These are phyloP conservation scores for Leucoraja erinaceus DNA, from an alignment of 2,113 vertebrate species.

Conservation along the genomic window DNA sequence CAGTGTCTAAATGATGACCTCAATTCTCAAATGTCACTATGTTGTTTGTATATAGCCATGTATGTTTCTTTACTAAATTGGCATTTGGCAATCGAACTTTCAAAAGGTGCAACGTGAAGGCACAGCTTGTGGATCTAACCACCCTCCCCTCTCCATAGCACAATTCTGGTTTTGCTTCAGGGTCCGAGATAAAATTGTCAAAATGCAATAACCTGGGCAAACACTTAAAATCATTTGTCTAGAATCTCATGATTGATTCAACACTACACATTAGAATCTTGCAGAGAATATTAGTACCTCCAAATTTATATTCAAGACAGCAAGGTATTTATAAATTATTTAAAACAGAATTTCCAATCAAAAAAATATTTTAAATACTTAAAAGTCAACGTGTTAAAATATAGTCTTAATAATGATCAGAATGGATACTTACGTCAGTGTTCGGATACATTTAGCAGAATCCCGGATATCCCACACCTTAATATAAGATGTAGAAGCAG, in stretches of 20 bases:
- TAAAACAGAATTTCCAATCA: background rate
- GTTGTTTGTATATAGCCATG: too few species aligned
- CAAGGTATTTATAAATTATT: background rate
- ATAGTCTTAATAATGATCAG: background rate
- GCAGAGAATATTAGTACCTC: background rate
- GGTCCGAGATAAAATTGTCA: background rate
- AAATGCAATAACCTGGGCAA: background rate
- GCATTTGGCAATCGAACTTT: too few species aligned
- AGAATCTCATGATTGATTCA: background rate
- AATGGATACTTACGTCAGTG: slow-evolving; percentile 74
- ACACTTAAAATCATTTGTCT: background rate
- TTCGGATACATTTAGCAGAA: slow-evolving; percentile 88
- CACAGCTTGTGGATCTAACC: too few species aligned
- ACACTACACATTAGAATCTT: background rate
- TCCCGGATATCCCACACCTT: slow-evolving; percentile 98
- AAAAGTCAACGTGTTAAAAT: background rate
- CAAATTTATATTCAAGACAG: background rate
- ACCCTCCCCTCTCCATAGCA: too few species aligned
- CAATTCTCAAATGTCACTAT: too few species aligned
- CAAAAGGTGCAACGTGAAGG: too few species aligned
- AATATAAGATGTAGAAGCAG: slow-evolving; percentile 85
- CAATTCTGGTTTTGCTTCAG: too few species aligned
- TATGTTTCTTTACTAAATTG: too few species aligned
- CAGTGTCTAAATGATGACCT: too few species aligned
- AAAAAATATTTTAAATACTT: background rate